These are phyloP conservation scores for Lithobates sylvaticus DNA, from an alignment of 2,797 vertebrate species.

Conservation along the genomic window DNA sequence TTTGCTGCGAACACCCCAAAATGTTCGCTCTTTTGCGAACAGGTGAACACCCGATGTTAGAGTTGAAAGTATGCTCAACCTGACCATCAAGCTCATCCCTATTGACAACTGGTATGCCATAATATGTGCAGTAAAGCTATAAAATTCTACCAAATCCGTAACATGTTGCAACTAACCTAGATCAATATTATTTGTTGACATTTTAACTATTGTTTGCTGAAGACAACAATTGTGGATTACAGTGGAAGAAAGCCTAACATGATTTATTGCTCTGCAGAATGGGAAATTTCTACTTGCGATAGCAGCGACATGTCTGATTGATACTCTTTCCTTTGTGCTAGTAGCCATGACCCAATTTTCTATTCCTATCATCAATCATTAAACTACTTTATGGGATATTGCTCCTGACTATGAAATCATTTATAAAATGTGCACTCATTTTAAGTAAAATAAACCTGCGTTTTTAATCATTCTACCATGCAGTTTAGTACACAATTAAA, in stretches of 20 bases:
- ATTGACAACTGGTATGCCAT: background rate
- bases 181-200: slow-evolving; percentile 22
- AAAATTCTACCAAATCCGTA: background rate
- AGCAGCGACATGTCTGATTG: slow-evolving; percentile 34
- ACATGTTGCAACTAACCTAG: background rate
- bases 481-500: background rate
- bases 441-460: background rate
- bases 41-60: too few species aligned
- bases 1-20: too few species aligned
- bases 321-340: slow-evolving; percentile 34
- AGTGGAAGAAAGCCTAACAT: slow-evolving; percentile 34
- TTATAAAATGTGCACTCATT: slow-evolving; percentile 8
- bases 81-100: too few species aligned
- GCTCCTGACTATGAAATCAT: slow-evolving; percentile 13
- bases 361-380: slow-evolving; percentile 43
- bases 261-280: slow-evolving; percentile 45
- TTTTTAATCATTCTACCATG: background rate
- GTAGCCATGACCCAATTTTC: slow-evolving; percentile 50
- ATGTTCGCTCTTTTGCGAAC: too few species aligned
- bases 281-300: slow-evolving; percentile 23
- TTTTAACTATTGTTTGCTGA: slow-evolving; percentile 38
- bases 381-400: slow-evolving; percentile 27
- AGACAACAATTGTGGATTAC: slow-evolving; percentile 45
- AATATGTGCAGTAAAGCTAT: background rate
- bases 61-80: too few species aligned